Evolutionary conservation across 2,113 vertebrate species (phyloP).

Genomic region (Bubo blakistoni): DNA sequence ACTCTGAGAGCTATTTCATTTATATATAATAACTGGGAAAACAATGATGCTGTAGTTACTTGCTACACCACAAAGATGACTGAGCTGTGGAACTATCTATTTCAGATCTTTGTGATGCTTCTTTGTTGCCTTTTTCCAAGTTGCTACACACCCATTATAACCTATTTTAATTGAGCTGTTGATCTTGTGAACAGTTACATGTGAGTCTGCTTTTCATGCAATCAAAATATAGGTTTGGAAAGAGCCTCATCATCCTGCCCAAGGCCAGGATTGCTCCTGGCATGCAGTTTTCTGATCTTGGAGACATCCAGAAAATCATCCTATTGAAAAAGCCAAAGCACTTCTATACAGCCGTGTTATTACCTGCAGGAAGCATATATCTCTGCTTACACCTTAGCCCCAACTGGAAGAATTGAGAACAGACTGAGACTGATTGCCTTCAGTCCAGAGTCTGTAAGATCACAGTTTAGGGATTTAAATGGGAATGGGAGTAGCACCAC

Average conservation of each 20-base stretch:
- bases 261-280: not conserved
- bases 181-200: not conserved
- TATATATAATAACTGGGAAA: not conserved
- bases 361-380: not conserved
- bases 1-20: not conserved
- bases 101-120: not conserved
- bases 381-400: not conserved
- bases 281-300: not conserved
- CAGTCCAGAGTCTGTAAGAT: not conserved
- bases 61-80: not conserved
- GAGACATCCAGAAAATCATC: not conserved
- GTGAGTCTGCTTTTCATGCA: not conserved
- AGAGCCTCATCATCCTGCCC: not conserved
- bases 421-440: not conserved
- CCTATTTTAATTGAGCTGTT: not conserved
- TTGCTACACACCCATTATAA: not conserved
- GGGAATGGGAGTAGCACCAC: not conserved
- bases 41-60: not conserved
- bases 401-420: not conserved
- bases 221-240: not conserved
- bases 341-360: not conserved
- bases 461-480: not conserved
- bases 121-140: not conserved
- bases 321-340: not conserved
- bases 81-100: not conserved